Evolutionary conservation across 2,113 vertebrate genomes (phyloP).

Genomic region (Brachyhypopomus occidentalis): DNA sequence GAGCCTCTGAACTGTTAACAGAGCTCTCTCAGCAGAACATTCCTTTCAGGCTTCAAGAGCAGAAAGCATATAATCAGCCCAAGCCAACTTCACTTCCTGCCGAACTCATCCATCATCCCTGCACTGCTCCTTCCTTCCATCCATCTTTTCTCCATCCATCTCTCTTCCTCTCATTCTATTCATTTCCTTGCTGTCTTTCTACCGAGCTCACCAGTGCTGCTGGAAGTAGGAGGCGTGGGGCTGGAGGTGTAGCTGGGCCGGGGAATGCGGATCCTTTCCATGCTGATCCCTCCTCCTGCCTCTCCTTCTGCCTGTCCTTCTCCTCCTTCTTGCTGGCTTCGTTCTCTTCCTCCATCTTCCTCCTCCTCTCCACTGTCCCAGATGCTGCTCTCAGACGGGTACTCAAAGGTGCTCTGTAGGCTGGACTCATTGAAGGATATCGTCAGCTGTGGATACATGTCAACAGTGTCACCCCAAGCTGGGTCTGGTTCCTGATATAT

Average conservation of each 20-base stretch:
- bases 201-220: constrained; percentile 79
- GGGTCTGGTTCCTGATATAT: neutral
- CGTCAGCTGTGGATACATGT: constrained; percentile 79
- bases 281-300: constrained; percentile 57
- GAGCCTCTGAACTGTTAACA: neutral
- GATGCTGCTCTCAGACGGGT: constrained; percentile 87
- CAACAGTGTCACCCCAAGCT: neutral
- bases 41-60: neutral
- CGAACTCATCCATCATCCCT: constrained; percentile 20
- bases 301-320: constrained; percentile 56
- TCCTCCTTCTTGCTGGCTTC: constrained; percentile 53
- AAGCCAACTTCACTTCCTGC: constrained; percentile 35
- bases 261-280: constrained; percentile 76
- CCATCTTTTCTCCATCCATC: constrained; percentile 10
- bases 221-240: constrained; percentile 64
- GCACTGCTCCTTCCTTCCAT: neutral
- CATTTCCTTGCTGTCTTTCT: neutral
- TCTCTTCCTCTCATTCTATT: constrained; percentile 28
- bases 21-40: neutral
- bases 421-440: constrained; percentile 95
- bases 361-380: constrained; percentile 79
- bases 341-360: constrained; percentile 68
- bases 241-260: constrained; percentile 71
- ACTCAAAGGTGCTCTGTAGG: constrained; percentile 91
- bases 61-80: constrained; percentile 33